Evolutionary conservation across 1,140 invertebrate genomes (phyloP), one percentile per base, ranked within the genome.

Genomic region (Plectus sambesii): DNA sequence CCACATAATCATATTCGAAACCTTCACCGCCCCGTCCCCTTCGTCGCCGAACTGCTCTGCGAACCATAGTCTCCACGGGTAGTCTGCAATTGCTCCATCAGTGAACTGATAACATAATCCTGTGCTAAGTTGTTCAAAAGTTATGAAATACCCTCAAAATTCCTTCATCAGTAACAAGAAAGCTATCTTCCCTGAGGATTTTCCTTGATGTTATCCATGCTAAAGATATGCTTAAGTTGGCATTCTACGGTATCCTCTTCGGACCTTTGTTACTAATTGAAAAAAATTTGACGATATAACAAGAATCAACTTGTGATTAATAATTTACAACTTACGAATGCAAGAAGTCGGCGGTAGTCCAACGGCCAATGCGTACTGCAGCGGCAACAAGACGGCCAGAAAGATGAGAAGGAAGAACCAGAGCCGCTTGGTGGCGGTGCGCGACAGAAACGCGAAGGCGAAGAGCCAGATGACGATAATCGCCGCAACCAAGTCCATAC

Each of bases 401-500:
- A 88, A 85, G 0, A 79, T 64, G 37, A 86, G 81, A 66, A 90
- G 90, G 25, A 84, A 73, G 2, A 81, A 79, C 93, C 93, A 99
- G 8, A 94, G 64, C 51, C 75, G 78, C 1, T 80, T 76, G 6
- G 82, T 73, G 2, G 73, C 75, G n/a, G 73, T 72, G 26, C 92
- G 74, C 41, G 61, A 76, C 9, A 84, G 64, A 0, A 81, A 73
- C 60, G 87, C 80, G 27, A 97, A 73, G n/a, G 81, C 69, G 2
- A 83, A 75, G 8, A 98, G 73, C 82, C 89, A 89, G 1, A 85
- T 55, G 2, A 82, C 78, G 69, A 96, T 93, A 1, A 92, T 61
- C 0, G 90, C 77, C 0, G 87, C 86, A 62, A 86, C 84, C 38
- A 86, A 75, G 69, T 99, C 93, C 70, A 94, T 80, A 40, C 92